Evolutionary conservation across 2,797 vertebrate genomes (phyloP), one percentile per base, ranked within the genome.

Genomic region (Cuculus canorus): DNA sequence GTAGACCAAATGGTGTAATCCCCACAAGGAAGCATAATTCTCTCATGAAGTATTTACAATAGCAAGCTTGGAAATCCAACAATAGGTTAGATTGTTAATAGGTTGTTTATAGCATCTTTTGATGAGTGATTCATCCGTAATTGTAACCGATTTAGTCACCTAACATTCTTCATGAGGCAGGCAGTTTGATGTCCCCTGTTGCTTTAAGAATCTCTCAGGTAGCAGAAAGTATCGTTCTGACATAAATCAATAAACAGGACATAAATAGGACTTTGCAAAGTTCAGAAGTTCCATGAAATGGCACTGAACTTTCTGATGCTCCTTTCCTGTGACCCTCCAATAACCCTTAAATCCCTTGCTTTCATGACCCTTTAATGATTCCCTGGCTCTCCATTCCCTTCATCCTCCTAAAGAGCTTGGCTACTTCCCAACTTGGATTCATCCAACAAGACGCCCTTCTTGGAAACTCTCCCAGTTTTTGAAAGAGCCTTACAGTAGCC

Each of bases 21-120:
- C 77, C 88, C 94, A 82, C 48, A 93, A 97, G 88, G 92, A 97
- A 96, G 69, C 66, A 79, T 94, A 96, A 95, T 96, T 97, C 81
- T 93, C 86, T 81, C 90, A 91, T 87, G 88, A 97, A 94, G 70
- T 86, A 91, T 96, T 97, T 97, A 90, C 87, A 97, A 91, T 73
- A 60, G 79, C 91, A 95, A 95, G 86, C 88, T 92, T 96, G 84
- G 96, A 97, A 96, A 94, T 84, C 63, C 70, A 96, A 86, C 88
- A 96, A 94, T 94, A 97, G 82, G 28, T 65, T 93, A 64, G 93
- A 95, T 95, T 97, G 88, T 93, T 96, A 95, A 90, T 90, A 89
- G 60, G 70, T 97, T 97, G 76, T 95, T 97, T 96, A 82, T 86
- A 60, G 61, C 64, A 86, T 73, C 92, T 96, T 95, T 96, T 92